These are phyloP conservation scores for Megamerina dolium DNA, from an alignment of 2,888 invertebrate genomes.

Conservation along the genomic window DNA sequence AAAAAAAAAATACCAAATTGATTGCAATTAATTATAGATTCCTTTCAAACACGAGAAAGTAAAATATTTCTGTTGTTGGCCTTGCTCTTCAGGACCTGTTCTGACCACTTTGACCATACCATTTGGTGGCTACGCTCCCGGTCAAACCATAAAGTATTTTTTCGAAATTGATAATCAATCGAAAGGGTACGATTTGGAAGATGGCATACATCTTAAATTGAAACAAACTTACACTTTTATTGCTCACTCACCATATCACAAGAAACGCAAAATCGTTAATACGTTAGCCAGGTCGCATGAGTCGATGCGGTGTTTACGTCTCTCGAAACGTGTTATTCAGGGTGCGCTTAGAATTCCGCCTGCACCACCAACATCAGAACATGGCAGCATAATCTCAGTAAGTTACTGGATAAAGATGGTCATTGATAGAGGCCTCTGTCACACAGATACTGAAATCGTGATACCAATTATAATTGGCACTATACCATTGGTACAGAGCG, in stretches of 20 bases:
- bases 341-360: slow-evolving; percentile 26
- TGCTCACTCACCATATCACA: slow-evolving; percentile 24
- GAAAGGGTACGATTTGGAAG: slow-evolving; percentile 41
- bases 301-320: slow-evolving; percentile 14
- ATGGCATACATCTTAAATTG: slow-evolving; percentile 23
- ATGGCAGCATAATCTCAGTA: slow-evolving; percentile 22
- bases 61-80: slow-evolving; percentile 31
- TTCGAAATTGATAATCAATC: slow-evolving; percentile 67
- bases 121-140: slow-evolving; percentile 65
- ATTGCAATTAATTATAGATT: slow-evolving; percentile 9
- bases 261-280: slow-evolving; percentile 14
- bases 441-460: slow-evolving; percentile 20
- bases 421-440: slow-evolving; percentile 22
- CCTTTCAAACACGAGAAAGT: slow-evolving; percentile 17
- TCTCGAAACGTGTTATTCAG: slow-evolving; percentile 24
- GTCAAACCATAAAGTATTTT: slow-evolving; percentile 61
- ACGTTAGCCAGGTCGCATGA: slow-evolving; percentile 13
- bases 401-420: slow-evolving; percentile 21
- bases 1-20: background rate
- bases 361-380: slow-evolving; percentile 27
- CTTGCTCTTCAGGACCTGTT: slow-evolving; percentile 28
- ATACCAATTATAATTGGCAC: slow-evolving; percentile 32
- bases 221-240: slow-evolving; percentile 24
- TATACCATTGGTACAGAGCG: slow-evolving; percentile 28
- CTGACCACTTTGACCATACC: slow-evolving; percentile 48